Base-by-base conservation (phyloP, 2,113 vertebrate genomes). In the Planiliza haematocheilus region DNA sequence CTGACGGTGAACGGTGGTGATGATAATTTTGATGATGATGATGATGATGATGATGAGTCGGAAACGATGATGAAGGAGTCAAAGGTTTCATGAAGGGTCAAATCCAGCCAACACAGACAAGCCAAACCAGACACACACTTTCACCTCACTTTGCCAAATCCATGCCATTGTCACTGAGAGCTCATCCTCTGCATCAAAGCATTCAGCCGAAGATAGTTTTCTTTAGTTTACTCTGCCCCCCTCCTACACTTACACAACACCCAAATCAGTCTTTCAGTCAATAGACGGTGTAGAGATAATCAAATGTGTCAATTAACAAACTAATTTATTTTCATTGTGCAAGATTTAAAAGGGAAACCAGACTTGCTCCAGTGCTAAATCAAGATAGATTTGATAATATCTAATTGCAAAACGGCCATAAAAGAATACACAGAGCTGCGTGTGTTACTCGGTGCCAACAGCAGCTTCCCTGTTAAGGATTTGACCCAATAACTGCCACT, bases 41-140 rank as follows among this genome's bases (percentile, higher is more conserved):
- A 74, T 30, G 66, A 60, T 36, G 72, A 56, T 48, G 77, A 80
- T 34, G 61, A 79, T 66, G 74, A 70, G 64, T 64, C 38, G n/a
- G 46, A 42, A 63, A 70, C 39, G 78, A 69, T 10, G 63, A 74
- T 53, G 77, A 68, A 24, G 56, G 12, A 30, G 24, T 30, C 18
- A 51, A 30, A 38, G 18, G 57, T 64, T 69, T 70, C 52, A 46
- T 12, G 46, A 24, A 41, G 66, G 69, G 48, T 84, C 63, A 77
- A 58, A 85, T 58, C 56, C 63, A 85, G 85, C 64, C 48, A 48
- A 84, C 65, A 79, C 72, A 77, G 78, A 86, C 77, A 57, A 90
- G 86, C 83, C 85, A 86, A 85, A 72, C 59, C 64, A 83, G 51
- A 74, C 50, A 68, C 48, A 67, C 39, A 52, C 65, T 65, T 52